Conservation (phyloP, 2,113 vertebrate species). For the Melozone crissalis region DNA sequence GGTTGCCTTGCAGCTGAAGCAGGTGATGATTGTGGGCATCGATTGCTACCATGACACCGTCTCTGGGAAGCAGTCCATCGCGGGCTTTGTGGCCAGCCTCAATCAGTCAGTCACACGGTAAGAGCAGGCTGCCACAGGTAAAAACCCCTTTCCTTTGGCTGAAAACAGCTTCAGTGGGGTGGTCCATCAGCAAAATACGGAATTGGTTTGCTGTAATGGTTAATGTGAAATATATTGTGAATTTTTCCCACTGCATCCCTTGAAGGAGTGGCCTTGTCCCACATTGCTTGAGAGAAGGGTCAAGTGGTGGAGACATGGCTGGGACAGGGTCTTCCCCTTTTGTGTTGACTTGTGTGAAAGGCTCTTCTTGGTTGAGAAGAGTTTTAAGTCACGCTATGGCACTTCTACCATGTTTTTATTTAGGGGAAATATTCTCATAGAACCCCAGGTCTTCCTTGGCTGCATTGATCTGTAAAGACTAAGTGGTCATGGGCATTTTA, state of each 20-base stretch:
- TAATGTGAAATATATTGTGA: not conserved
- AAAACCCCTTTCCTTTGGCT: not conserved
- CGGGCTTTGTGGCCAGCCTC: constrained; percentile 91
- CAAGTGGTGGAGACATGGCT: not conserved
- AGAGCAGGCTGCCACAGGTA: not conserved
- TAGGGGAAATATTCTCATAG: not conserved
- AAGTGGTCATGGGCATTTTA: not conserved
- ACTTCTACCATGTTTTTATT: not conserved
- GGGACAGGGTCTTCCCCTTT: not conserved
- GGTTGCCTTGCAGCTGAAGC: constrained; percentile 80
- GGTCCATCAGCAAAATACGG: not conserved
- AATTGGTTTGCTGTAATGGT: not conserved
- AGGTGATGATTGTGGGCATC: constrained; percentile 94
- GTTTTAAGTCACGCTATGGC: rapidly evolving
- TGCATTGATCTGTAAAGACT: not conserved
- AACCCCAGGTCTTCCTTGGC: not conserved
- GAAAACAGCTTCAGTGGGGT: not conserved
- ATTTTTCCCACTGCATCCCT: not conserved
- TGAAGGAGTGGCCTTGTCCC: not conserved
- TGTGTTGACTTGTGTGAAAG: not conserved
- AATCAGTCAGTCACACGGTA: constrained; percentile 90
- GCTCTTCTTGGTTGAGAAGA: not conserved
- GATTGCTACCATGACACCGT: constrained; percentile 92
- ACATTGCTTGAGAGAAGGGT: not conserved
- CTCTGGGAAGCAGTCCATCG: constrained; percentile 85